Evolutionary conservation across 2,113 vertebrate genomes (phyloP).

Genomic region (Mirza zaza): DNA sequence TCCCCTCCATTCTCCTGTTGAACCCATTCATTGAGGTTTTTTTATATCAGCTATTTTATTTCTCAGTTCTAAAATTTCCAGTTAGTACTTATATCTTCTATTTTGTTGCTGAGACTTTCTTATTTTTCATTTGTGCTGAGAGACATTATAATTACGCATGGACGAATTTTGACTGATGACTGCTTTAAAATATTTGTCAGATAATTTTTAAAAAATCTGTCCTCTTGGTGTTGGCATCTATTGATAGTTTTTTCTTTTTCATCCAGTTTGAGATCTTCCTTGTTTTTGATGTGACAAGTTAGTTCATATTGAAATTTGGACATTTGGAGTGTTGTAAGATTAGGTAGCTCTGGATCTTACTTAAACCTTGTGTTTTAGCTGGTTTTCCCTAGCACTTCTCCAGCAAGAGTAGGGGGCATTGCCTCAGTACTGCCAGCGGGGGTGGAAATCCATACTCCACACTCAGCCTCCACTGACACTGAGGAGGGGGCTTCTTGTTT

Average conservation of each 20-base stretch:
- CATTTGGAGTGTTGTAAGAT: not conserved
- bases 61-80: conserved; percentile 10
- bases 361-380: not conserved
- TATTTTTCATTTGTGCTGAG: not conserved
- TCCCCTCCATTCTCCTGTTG: not conserved
- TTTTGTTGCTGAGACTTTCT: not conserved
- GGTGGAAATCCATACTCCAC: not conserved
- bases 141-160: not conserved
- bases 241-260: not conserved
- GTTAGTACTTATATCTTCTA: not conserved
- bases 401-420: too few species aligned
- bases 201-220: not conserved
- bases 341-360: not conserved
- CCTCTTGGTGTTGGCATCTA: not conserved
- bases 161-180: not conserved
- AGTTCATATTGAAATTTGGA: not conserved
- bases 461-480: not conserved
- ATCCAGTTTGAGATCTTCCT: not conserved
- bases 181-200: not conserved
- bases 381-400: not conserved
- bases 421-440: not conserved
- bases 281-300: not conserved
- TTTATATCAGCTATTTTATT: not conserved
- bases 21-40: not conserved
- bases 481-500: not conserved